Evolutionary conservation across 2,888 invertebrate species (phyloP).

Genomic region (Allophyes oxyacanthae): DNA sequence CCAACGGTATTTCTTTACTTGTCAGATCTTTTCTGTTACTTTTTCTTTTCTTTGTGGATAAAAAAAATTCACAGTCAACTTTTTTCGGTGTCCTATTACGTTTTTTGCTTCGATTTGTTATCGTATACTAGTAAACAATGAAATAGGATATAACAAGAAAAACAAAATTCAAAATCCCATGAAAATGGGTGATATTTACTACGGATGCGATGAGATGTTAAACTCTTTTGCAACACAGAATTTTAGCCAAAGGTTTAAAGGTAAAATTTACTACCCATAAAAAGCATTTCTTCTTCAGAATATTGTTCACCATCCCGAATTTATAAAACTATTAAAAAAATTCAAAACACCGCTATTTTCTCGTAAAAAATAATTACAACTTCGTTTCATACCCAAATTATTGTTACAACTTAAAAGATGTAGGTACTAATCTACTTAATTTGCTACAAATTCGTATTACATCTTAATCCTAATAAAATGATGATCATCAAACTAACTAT

Average conservation of each 20-base stretch:
- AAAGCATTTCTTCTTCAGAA: too few relatives aligned
- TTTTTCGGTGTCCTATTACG: constrained; percentile 69
- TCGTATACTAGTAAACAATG: constrained; percentile 41
- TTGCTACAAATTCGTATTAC: constrained; percentile 16
- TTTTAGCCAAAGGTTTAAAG: too few relatives aligned
- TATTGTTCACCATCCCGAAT: neutral
- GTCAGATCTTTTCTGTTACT: constrained; percentile 36
- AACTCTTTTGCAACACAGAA: too few relatives aligned
- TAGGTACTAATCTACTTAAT: neutral
- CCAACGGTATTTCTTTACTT: constrained; percentile 68
- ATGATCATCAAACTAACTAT: constrained; percentile 14
- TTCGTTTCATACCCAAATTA: neutral
- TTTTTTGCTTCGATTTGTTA: constrained; percentile 36
- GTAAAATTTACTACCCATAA: too few relatives aligned
- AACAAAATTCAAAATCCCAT: neutral
- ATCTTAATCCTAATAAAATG: constrained; percentile 13
- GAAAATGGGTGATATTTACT: too few relatives aligned
- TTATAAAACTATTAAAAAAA: neutral
- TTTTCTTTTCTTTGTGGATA: constrained; percentile 51
- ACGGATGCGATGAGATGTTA: too few relatives aligned
- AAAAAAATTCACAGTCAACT: constrained; percentile 70
- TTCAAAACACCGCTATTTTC: too few relatives aligned
- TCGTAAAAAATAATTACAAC: neutral
- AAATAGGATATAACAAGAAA: constrained; percentile 32
- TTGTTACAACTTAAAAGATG: neutral